Conservation (phyloP, 2,113 vertebrate species). For the Neotoma lepida region DNA sequence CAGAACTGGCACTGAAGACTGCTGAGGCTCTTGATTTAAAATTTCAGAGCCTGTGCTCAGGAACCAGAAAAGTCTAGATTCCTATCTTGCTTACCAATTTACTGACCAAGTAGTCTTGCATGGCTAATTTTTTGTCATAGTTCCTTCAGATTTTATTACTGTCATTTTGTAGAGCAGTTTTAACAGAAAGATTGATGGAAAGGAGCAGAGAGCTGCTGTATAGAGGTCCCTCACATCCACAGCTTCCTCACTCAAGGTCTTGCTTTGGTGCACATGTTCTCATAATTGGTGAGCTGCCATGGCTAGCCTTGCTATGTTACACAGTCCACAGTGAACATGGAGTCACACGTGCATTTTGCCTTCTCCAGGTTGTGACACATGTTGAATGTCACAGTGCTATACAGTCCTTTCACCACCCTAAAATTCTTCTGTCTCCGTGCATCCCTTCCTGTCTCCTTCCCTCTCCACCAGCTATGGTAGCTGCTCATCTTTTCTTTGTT, state of each 20-base stretch:
- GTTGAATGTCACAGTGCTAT: accelerated
- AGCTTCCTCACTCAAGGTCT: not conserved
- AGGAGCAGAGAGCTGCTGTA: not conserved
- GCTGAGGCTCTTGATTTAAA: not conserved
- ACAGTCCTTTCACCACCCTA: too few species aligned
- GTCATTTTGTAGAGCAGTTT: not conserved
- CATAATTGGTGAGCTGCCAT: not conserved
- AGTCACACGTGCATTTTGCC: not conserved
- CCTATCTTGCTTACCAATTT: not conserved
- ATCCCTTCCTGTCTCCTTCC: not conserved
- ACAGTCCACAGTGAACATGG: not conserved
- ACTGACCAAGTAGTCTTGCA: not conserved
- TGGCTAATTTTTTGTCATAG: not conserved
- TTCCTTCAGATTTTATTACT: not conserved
- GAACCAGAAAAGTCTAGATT: not conserved
- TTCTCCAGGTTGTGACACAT: not conserved
- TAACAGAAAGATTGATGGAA: not conserved
- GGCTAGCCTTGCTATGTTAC: not conserved
- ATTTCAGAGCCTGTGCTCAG: not conserved
- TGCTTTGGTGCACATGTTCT: not conserved
- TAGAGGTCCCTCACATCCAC: accelerated
- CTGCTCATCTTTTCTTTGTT: not conserved
- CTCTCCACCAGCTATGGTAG: not conserved
- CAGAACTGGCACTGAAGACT: not conserved
- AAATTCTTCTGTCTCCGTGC: not conserved